Conservation (phyloP, 2,797 vertebrate species). For the Chanos chanos region DNA sequence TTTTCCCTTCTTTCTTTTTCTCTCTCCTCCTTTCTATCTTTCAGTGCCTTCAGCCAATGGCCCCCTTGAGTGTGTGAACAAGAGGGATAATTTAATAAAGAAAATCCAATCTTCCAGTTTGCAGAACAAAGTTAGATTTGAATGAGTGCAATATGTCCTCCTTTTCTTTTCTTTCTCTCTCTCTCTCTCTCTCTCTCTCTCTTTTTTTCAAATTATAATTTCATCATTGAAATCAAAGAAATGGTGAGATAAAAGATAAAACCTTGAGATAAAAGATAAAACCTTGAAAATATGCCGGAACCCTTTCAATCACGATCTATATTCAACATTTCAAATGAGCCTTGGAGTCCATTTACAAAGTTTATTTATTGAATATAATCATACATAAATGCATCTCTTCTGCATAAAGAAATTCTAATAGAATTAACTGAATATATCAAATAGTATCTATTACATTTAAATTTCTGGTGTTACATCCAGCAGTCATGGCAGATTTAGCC, state of each 20-base stretch:
- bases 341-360: conserved; percentile 11
- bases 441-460: conserved; percentile 10
- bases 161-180: conserved; percentile 40
- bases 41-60: conserved; percentile 83
- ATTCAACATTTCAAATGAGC: conserved; percentile 10
- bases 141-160: conserved; percentile 74
- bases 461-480: conserved; percentile 18
- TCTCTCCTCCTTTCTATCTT: conserved; percentile 58
- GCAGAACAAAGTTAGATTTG: conserved; percentile 79
- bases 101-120: conserved; percentile 85
- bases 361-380: conserved; percentile 26
- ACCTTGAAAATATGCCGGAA: conserved; percentile 10
- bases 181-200: conserved; percentile 45
- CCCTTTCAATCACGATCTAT: conserved; percentile 11
- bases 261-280: conserved; percentile 51
- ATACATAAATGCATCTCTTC: conserved; percentile 24
- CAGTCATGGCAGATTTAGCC: not conserved
- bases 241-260: conserved; percentile 58
- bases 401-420: conserved; percentile 27
- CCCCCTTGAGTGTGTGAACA: conserved; percentile 96
- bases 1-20: conserved; percentile 60
- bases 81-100: conserved; percentile 88
- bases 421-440: conserved; percentile 31
- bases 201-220: conserved; percentile 68
- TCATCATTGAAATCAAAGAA: conserved; percentile 74